These are phyloP conservation scores for Larimichthys crocea DNA, from an alignment of 2,113 vertebrate species.

Conservation along the genomic window DNA sequence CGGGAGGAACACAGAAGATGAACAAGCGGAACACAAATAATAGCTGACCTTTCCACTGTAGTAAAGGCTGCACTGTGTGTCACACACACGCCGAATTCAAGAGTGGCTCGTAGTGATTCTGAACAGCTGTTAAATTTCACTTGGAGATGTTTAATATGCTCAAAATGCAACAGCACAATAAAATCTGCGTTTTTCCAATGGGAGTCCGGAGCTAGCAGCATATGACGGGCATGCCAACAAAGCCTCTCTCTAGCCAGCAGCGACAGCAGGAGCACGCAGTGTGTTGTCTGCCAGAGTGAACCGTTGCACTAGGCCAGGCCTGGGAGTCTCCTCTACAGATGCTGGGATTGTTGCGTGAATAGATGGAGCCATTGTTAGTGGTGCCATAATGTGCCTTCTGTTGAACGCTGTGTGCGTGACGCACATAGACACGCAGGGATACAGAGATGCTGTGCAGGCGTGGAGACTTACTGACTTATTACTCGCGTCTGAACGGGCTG, in stretches of 20 bases:
- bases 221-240: constrained; percentile 65
- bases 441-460: constrained; percentile 45
- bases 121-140: accelerated
- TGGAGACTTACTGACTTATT: constrained; percentile 23
- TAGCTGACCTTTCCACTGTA: background rate
- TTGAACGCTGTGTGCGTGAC: constrained; percentile 54
- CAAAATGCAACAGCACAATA: background rate
- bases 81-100: constrained; percentile 3
- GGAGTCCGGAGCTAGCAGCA: constrained; percentile 34
- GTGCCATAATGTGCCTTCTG: constrained; percentile 68
- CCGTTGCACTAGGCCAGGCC: constrained; percentile 47
- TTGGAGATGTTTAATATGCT: accelerated
- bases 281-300: constrained; percentile 39
- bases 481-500: constrained; percentile 31
- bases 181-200: background rate
- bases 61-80: background rate
- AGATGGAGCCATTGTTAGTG: constrained; percentile 70
- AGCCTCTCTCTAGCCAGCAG: constrained; percentile 60
- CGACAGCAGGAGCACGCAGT: constrained; percentile 41
- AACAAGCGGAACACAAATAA: background rate
- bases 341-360: constrained; percentile 63
- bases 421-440: constrained; percentile 46
- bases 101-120: accelerated
- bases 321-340: constrained; percentile 57
- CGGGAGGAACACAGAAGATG: background rate